Base-by-base conservation (phyloP, 2,797 vertebrate species). In the Alosa sapidissima region DNA sequence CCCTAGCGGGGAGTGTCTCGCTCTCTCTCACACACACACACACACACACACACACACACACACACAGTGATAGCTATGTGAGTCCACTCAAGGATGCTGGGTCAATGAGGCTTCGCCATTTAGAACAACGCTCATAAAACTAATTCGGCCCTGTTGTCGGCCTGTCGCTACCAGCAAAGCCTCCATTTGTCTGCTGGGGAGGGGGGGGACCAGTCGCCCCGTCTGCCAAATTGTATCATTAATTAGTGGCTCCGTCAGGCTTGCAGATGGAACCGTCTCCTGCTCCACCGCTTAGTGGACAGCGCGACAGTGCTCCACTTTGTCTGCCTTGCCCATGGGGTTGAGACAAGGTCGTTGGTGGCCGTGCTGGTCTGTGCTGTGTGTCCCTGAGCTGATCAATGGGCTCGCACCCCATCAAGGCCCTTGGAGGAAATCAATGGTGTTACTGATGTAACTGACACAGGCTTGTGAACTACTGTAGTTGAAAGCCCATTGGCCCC, bases 331-430 rank as follows among this genome's bases (percentile, higher is more conserved):
- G 84, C 52, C 85, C 19, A 88, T 51, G 89, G 36, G 41, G 86
- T 81, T 83, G 85, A 81, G 83, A 87, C 85, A 19, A 86, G 89
- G 90, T 90, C 89, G 86, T 91, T 90, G 86, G 58, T 58, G 58
- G 3, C 83, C 11, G 28, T 36, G 68, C 36, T 36, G 84, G 48
- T 0, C 10, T 14, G 11, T 91, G 89, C 91, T 93, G 91, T 93
- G 88, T 93, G 91, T 87, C 91, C 92, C 91, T 92, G 90, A 87
- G 87, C 88, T 91, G 91, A 94, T 93, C 92, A 90, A 91, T 94
- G 86, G 84, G 87, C 86, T 87, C 54, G 83, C 84, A 83, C 83
- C 16, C 89, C 89, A 90, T 91, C 91, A 90, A 14, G n/a, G 87
- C 90, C 87, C 14, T 85, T 83, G 82, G 90, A 90, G 90, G 86